phyloP scores from a whole-genome alignment of 2,113 vertebrate genomes.

The Sminthopsis crassicaudata region DNA sequence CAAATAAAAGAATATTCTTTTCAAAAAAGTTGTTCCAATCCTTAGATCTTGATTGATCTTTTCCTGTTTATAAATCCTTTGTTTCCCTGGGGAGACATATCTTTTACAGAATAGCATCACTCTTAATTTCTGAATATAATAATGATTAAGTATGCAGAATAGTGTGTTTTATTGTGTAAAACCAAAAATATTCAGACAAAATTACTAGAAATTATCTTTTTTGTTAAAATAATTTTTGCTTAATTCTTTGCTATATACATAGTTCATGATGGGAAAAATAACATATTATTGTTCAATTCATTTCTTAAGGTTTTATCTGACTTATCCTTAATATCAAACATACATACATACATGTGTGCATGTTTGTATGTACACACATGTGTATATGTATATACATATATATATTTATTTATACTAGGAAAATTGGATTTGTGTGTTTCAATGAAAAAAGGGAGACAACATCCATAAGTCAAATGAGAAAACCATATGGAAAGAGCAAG shows the following conservation, averaged over 20 bases:
- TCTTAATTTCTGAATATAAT: neutral
- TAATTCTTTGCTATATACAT: neutral
- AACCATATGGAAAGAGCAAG: too few relatives aligned
- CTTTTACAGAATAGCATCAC: neutral
- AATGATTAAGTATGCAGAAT: neutral
- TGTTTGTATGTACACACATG: too few relatives aligned
- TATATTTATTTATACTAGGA: too few relatives aligned
- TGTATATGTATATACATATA: too few relatives aligned
- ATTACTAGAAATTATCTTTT: neutral
- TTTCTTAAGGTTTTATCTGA: neutral
- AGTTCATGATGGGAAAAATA: neutral
- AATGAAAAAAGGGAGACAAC: too few relatives aligned
- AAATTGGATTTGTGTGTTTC: too few relatives aligned
- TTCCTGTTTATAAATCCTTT: neutral
- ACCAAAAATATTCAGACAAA: neutral
- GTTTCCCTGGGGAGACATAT: neutral
- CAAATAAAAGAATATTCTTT: neutral
- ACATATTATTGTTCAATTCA: neutral
- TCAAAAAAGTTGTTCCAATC: neutral
- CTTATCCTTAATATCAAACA: neutral
- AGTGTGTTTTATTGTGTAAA: neutral
- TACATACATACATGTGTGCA: too few relatives aligned
- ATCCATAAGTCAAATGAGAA: too few relatives aligned
- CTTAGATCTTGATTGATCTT: neutral
- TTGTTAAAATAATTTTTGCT: neutral